phyloP scores from a whole-genome alignment of 2,797 vertebrate genomes.

The Oreonectes daqikongensis region DNA sequence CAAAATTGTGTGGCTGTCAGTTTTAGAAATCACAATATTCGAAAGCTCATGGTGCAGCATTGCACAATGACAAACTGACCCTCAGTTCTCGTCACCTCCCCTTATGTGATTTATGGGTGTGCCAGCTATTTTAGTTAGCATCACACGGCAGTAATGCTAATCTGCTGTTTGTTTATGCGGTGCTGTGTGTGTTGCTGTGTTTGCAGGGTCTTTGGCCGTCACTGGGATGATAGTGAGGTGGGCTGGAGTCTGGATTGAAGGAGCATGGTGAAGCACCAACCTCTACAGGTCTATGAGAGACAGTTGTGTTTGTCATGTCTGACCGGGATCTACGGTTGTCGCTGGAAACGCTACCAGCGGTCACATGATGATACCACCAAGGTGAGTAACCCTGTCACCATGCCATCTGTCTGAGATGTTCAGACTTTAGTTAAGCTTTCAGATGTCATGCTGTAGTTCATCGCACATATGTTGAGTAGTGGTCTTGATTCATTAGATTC shows the following conservation, averaged over 20 bases:
- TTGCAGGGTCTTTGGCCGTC: conserved; percentile 69
- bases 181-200: conserved; percentile 23
- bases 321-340: conserved; percentile 96
- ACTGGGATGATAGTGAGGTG: conserved; percentile 83
- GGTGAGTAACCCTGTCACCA: conserved; percentile 71
- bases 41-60: not conserved
- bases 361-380: conserved; percentile 96
- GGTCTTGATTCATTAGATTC: too few relatives aligned
- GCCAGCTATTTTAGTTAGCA: conserved; percentile 13
- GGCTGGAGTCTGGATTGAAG: conserved; percentile 75
- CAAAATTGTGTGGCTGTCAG: not conserved
- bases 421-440: not conserved
- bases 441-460: not conserved
- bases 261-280: conserved; percentile 99
- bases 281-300: conserved; percentile 97
- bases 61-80: not conserved
- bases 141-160: conserved; percentile 23
- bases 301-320: conserved; percentile 98
- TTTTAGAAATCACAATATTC: not conserved
- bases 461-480: not conserved
- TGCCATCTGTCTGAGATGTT: not conserved
- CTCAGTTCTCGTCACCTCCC: not conserved
- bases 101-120: conserved; percentile 23
- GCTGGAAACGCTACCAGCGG: conserved; percentile 98
- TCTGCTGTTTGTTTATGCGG: conserved; percentile 17